A percentile compares a stretch with the other conserved stretches of the same genome.
These are phyloP conservation scores for Heliconius aoede DNA, from an alignment of 2,888 invertebrate genomes.

Conservation along the genomic window DNA sequence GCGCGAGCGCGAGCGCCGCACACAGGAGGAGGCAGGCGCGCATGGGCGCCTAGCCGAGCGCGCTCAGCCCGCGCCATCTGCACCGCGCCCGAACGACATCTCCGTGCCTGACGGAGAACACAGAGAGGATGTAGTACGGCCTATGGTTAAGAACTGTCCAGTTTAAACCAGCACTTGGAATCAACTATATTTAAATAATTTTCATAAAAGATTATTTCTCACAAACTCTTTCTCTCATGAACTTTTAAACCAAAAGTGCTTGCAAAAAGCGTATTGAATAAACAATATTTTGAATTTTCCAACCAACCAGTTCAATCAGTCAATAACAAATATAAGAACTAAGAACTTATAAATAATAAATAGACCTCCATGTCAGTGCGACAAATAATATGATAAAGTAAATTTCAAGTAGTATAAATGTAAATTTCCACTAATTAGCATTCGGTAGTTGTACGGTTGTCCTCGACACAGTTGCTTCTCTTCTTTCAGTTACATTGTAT, in stretches of 20 bases:
- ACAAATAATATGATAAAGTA: constrained; percentile 7
- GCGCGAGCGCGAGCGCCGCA: constrained; percentile 76
- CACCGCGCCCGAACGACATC: constrained; percentile 76
- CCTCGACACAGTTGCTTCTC: background rate
- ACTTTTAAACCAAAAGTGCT: too few species aligned
- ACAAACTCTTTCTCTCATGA: too few species aligned
- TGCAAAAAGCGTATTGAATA: too few species aligned
- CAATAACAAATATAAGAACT: background rate
- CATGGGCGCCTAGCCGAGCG: constrained; percentile 79
- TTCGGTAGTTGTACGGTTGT: background rate
- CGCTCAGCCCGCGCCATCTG: constrained; percentile 79
- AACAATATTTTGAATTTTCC: too few species aligned
- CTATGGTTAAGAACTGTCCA: too few species aligned
- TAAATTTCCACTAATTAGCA: constrained; percentile 1
- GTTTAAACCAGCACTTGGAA: too few species aligned
- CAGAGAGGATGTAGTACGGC: too few species aligned
- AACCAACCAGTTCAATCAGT: background rate
- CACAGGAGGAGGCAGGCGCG: constrained; percentile 79
- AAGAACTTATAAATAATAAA: background rate
- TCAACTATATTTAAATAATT: too few species aligned
- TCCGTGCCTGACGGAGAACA: constrained; percentile 64
- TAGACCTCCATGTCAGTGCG: background rate
- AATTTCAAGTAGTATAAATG: background rate
- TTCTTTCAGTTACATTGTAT: background rate
- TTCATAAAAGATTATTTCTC: too few species aligned